Base-by-base conservation (phyloP, 2,888 invertebrate species). In the Philereme transversata region DNA sequence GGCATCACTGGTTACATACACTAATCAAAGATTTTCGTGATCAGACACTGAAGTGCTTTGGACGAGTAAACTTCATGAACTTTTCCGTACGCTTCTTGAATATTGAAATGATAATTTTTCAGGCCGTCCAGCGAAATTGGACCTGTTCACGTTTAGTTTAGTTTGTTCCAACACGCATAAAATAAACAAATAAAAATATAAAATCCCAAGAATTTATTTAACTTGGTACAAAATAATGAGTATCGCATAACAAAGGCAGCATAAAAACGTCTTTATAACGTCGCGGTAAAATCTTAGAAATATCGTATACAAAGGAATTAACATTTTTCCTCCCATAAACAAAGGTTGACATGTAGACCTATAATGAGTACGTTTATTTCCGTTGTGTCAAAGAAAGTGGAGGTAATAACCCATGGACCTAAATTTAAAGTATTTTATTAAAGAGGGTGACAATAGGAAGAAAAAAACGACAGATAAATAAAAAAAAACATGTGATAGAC, bases 271-370 rank as follows among this genome's bases (percentile, higher is more conserved):
- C 45, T 51, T 51, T 22, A n/a, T 11, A 55, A 55, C 50, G 55
- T 40, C 52, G 48, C 36, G 48, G 51, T 43, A 43, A 35, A n/a
- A 45, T 53, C 46, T 57, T n/a, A 35, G 43, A 59, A 58, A 40
- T 46, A 40, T 40, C 45, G 6, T 57, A 47, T 46, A 56, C 57
- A 62, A 53, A 54, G 34, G 53, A 57, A 62, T 62, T 62, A 62
- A 51, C 38, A 51, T 62, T 62, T 57, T 62, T 41, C 11, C 51
- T 36, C 35, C 45, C 40, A 47, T 51, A 47, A 54, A 51, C 50
- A 46, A 51, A 51, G 47, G 57, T 54, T 57, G 57, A 57, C 57
- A 53, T 50, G 57, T 57, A 49, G 40, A 36, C 35, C 34, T 57
- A 47, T 57, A 54, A 51, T 62, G 57, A 46, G 57, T 36, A 54